Conservation (phyloP, 2,113 vertebrate species). For the Xiphophorus maculatus region DNA sequence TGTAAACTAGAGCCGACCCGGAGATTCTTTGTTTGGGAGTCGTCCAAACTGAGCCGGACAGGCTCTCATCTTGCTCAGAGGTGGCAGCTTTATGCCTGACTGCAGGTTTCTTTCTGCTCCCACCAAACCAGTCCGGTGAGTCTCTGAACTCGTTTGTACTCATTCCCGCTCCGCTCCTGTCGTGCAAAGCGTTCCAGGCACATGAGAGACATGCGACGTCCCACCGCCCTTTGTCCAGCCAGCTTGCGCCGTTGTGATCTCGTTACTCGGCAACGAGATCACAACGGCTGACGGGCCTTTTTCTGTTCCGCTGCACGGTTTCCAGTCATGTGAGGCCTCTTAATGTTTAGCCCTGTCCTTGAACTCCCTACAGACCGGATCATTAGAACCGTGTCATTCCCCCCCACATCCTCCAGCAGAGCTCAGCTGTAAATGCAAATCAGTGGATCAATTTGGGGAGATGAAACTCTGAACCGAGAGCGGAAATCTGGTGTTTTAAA, state of each 20-base stretch:
- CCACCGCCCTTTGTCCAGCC: constrained; percentile 2
- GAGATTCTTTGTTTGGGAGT: no score
- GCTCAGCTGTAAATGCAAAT: constrained; percentile 47
- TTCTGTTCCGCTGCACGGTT: constrained; percentile 32
- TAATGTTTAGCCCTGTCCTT: constrained; percentile 16
- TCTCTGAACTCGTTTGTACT: constrained; percentile 37
- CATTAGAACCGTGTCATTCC: constrained; percentile 46
- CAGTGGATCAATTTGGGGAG: constrained; percentile 38
- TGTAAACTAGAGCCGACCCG: no score
- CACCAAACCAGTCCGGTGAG: constrained; percentile 50
- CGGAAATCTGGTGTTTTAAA: background rate
- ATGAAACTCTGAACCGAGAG: constrained; percentile 42
- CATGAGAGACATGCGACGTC: background rate
- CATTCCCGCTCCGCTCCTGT: constrained; percentile 21
- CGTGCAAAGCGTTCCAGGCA: constrained; percentile 15
- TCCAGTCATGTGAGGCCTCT: constrained; percentile 37
- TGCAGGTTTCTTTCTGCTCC: background rate
- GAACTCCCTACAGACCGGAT: constrained; percentile 16
- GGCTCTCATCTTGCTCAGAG: no score
- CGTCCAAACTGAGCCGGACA: no score
- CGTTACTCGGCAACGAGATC: constrained; percentile 4
- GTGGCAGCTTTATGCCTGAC: no score
- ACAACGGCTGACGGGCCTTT: constrained; percentile 27
- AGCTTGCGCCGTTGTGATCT: constrained; percentile 8
- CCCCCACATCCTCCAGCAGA: constrained; percentile 3